These are phyloP conservation scores for Poecile atricapillus DNA, from an alignment of 2,113 vertebrate genomes.

Conservation along the genomic window DNA sequence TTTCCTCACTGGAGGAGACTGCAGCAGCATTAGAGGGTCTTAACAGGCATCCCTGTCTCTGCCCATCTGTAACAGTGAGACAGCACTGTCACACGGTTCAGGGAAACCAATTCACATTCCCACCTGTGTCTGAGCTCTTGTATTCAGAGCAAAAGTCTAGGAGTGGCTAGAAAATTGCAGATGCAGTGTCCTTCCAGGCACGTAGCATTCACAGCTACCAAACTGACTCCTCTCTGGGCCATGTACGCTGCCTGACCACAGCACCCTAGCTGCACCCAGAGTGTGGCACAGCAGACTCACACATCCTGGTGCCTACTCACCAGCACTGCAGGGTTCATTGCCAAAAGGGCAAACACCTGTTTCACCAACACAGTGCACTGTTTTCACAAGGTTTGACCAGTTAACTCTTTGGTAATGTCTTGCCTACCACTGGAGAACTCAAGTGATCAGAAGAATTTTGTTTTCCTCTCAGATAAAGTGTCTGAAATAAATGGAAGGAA, in stretches of 20 bases:
- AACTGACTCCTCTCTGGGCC: neutral
- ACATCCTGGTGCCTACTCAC: neutral
- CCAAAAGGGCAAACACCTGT: neutral
- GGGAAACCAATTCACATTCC: neutral
- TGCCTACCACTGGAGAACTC: neutral
- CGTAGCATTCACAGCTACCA: neutral
- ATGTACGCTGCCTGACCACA: neutral
- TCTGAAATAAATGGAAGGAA: neutral
- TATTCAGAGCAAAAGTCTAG: neutral
- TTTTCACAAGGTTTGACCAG: neutral
- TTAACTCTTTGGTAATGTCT: neutral
- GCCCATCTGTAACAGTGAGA: neutral
- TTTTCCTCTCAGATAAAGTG: neutral
- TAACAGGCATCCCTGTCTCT: neutral
- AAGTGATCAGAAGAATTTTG: neutral
- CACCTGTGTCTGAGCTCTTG: neutral
- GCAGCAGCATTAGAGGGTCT: neutral
- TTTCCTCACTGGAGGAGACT: neutral
- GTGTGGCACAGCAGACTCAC: rapidly evolving
- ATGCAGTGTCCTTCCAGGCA: neutral
- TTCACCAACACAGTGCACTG: neutral
- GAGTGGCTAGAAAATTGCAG: neutral
- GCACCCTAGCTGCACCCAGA: neutral
- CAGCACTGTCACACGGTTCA: neutral
- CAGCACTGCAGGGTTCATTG: neutral